Evolutionary conservation across 2,797 vertebrate species (phyloP).

Genomic region (Sebastes cheni): DNA sequence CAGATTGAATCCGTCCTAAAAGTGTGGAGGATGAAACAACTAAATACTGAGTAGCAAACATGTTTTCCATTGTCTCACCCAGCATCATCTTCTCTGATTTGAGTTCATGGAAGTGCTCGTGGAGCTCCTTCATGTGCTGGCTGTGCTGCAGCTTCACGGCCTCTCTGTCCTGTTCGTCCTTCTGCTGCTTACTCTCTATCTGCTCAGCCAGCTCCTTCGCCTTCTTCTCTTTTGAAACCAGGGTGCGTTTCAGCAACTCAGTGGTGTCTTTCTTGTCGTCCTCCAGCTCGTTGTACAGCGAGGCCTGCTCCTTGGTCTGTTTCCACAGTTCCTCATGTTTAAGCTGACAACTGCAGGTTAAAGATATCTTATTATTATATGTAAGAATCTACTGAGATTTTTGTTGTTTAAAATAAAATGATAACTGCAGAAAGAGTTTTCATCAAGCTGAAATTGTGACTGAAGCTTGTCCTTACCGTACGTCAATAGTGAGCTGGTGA

Average conservation of each 20-base stretch:
- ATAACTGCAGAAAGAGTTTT: neutral
- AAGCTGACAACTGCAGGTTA: neutral
- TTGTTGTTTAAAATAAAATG: no score
- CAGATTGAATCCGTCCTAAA: neutral
- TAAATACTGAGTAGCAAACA: neutral
- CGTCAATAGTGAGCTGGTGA: neutral
- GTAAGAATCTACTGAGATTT: neutral
- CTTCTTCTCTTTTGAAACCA: neutral
- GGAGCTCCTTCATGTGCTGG: neutral
- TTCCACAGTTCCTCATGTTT: neutral
- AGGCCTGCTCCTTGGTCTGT: neutral
- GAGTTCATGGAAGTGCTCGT: neutral
- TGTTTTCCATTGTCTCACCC: constrained; percentile 1
- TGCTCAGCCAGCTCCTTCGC: neutral
- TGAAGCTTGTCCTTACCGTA: neutral
- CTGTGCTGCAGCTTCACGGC: neutral
- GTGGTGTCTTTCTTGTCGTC: neutral
- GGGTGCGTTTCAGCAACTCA: neutral
- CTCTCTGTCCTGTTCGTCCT: fast-evolving
- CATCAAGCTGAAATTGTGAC: neutral
- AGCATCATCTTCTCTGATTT: fast-evolving
- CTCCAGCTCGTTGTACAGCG: neutral
- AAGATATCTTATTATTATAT: neutral
- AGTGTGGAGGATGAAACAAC: neutral
- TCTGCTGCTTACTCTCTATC: neutral